A percentile compares a stretch with the other conserved stretches of the same genome.
Evolutionary conservation across 2,113 vertebrate genomes (phyloP).

Genomic region (Illadopsis cleaveri): DNA sequence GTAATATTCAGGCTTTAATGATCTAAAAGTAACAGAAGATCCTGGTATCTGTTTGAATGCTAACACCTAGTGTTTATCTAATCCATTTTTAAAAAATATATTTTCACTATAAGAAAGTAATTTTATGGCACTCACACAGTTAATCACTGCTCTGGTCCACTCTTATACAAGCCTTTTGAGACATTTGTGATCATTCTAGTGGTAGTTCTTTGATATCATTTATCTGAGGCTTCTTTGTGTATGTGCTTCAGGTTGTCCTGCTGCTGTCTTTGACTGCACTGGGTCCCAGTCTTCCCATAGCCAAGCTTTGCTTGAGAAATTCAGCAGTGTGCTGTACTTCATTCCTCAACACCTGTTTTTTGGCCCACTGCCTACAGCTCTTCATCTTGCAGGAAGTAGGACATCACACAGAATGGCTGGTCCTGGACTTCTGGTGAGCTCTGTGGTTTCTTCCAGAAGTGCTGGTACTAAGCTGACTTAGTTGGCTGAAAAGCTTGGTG

Average conservation of each 20-base stretch:
- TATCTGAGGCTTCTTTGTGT: background rate
- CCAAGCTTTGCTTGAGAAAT: background rate
- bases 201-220: background rate
- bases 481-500: background rate
- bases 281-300: background rate
- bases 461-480: background rate
- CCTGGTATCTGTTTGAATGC: background rate
- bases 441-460: background rate
- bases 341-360: background rate
- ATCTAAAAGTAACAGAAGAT: background rate
- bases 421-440: background rate
- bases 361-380: background rate
- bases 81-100: background rate
- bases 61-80: background rate
- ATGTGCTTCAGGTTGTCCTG: background rate
- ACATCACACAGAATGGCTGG: rapidly evolving
- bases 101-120: background rate
- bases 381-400: background rate
- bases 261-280: background rate
- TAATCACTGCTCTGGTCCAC: background rate
- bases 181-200: background rate
- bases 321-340: background rate
- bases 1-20: background rate
- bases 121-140: background rate
- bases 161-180: background rate